Evolutionary conservation across 2,797 vertebrate species (phyloP).

Genomic region (Perodicticus potto): DNA sequence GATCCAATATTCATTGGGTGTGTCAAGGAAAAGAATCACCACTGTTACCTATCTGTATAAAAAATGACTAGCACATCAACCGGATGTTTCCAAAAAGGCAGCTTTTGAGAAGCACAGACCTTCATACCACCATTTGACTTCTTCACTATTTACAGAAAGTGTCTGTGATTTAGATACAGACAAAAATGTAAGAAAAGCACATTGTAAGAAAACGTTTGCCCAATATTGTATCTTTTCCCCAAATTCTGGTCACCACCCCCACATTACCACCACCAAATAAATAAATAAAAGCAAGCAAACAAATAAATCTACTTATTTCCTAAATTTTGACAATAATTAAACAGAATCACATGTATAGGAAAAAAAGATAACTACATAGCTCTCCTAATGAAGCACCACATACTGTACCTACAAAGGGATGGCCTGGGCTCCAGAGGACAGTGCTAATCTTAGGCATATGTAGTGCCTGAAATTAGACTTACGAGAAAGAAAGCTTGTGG

Average conservation of each 20-base stretch:
- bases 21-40: neutral
- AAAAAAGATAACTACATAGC: neutral
- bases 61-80: neutral
- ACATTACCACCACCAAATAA: neutral
- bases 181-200: neutral
- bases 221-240: neutral
- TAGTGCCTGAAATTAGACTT: neutral
- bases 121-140: neutral
- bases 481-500: neutral
- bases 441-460: neutral
- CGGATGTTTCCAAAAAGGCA: neutral
- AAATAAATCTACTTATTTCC: neutral
- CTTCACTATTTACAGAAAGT: neutral
- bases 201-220: slow-evolving; percentile 5
- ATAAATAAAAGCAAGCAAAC: neutral
- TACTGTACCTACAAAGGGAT: neutral
- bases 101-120: neutral
- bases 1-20: neutral
- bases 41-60: neutral
- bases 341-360: neutral
- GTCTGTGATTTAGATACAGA: slow-evolving; percentile 22
- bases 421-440: accelerated
- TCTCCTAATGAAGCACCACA: neutral
- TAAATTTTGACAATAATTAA: neutral
- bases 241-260: neutral